Evolutionary conservation across 2,888 invertebrate genomes (phyloP).

Genomic region (Pyrochroa serraticornis): DNA sequence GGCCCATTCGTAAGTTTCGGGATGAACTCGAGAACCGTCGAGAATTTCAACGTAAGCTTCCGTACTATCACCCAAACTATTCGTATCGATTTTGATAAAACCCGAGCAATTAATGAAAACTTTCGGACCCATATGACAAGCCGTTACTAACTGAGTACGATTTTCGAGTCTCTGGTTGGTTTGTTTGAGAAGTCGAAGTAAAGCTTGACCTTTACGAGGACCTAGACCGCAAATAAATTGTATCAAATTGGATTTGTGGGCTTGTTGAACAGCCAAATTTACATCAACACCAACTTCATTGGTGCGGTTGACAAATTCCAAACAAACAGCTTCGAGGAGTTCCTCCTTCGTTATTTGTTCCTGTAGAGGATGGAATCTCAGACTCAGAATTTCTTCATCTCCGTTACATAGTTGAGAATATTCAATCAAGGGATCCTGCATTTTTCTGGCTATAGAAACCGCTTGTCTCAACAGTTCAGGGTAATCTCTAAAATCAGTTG

Average conservation of each 20-base stretch:
- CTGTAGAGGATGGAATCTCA: conserved; percentile 88
- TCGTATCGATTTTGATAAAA: conserved; percentile 98
- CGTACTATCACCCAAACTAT: conserved; percentile 90
- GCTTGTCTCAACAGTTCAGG: conserved; percentile 90
- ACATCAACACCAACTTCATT: conserved; percentile 99
- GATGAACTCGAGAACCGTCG: conserved; percentile 97
- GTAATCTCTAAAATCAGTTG: conserved; percentile 89
- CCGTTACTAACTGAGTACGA: conserved; percentile 91
- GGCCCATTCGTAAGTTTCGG: conserved; percentile 99
- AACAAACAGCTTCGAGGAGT: conserved; percentile 79
- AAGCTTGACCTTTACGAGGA: conserved; percentile 88
- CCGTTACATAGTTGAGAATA: conserved; percentile 94
- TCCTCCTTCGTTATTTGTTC: conserved; percentile 85
- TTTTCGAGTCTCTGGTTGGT: conserved; percentile 92
- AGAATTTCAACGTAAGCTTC: conserved; percentile 95
- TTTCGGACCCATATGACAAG: conserved; percentile 92
- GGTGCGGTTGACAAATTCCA: conserved; percentile 92
- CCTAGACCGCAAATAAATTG: conserved; percentile 98
- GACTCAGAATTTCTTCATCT: conserved; percentile 95
- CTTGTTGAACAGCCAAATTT: conserved; percentile 88
- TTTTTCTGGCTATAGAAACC: conserved; percentile 86
- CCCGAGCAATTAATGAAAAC: conserved; percentile 99
- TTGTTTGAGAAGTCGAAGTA: conserved; percentile 86
- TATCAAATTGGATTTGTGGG: conserved; percentile 85
- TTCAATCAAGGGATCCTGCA: conserved; percentile 96